Base-by-base conservation (phyloP, 2,797 vertebrate genomes). In the Helicolenus hilgendorfi region DNA sequence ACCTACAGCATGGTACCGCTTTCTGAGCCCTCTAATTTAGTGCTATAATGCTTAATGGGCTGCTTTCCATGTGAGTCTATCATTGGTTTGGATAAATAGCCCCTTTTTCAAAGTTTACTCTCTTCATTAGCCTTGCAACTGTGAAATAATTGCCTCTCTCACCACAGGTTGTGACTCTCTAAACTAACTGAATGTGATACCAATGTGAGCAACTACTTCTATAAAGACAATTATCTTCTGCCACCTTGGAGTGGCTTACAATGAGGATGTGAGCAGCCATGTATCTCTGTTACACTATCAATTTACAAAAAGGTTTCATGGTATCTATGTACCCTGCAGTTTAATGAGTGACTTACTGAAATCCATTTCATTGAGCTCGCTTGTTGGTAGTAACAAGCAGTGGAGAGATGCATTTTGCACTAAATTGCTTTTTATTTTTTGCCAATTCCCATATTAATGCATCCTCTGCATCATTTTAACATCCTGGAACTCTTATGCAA, bases 281-380 rank as follows among this genome's bases (percentile, higher is more conserved):
- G 10, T 29, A 41, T 76, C 35, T 77, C 67, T 59, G 73, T 79
- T 81, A 33, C 58, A 74, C 11, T 80, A 24, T 75, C 49, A 62
- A 0, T 78, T 88, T 69, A 72, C 33, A 1, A 20, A 20, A 38
- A 45, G 7, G n/a, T 62, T 70, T 49, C 18, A 33, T 41, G 9
- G 24, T 26, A 27, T 45, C 41, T 45, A 18, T 29, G 58, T 70
- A 13, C 49, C 33, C 72, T 72, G 75, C 18, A 60, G 11, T 63
- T 15, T 63, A 7, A 69, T 69, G 55, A 15, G 26, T 13, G 53
- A 22, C 41, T 45, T 15, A 45, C n/a, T 38, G 63, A 29, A n/a
- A 14, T 67, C 22, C 1, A 10, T 65, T 60, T 70, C 5, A 22
- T 11, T 13, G 49, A 53, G 20, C 20, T 22, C 31, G 13, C 11